phyloP scores from a whole-genome alignment of 2,888 invertebrate genomes.

The Chaitophorus viminalis region DNA sequence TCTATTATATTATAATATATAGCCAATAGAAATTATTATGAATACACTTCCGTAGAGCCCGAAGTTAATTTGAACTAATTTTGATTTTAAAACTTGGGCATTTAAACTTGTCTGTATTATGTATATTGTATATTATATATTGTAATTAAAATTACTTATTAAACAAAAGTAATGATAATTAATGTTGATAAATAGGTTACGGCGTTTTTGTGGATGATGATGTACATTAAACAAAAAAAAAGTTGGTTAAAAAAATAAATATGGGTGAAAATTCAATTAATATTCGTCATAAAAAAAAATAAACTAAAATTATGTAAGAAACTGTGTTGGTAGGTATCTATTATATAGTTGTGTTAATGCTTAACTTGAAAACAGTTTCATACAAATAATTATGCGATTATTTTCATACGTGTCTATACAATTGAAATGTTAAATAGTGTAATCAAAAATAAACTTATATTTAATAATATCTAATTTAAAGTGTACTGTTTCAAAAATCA shows the following conservation, averaged over 20 bases:
- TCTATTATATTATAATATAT: background rate
- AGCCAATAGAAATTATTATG: conserved; percentile 31
- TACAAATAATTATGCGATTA: too few relatives aligned
- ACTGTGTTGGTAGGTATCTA: too few relatives aligned
- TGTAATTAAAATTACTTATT: background rate
- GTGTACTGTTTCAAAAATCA: too few relatives aligned
- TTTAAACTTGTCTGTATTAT: background rate
- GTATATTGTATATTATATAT: too few relatives aligned
- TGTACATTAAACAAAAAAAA: background rate
- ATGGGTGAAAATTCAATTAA: background rate
- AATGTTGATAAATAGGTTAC: background rate
- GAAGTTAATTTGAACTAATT: conserved; percentile 4
- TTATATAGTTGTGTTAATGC: too few relatives aligned
- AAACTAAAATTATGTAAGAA: background rate
- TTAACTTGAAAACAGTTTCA: too few relatives aligned
- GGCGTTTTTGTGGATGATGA: background rate
- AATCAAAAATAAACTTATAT: too few relatives aligned
- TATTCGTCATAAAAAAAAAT: background rate
- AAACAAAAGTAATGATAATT: background rate
- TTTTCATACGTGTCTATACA: too few relatives aligned
- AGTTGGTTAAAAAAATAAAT: background rate
- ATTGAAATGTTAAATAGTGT: too few relatives aligned
- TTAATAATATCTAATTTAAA: too few relatives aligned
- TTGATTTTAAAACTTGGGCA: conserved; percentile 12
- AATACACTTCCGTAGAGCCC: background rate